These are phyloP conservation scores for Linhomoeus sp. DNA, from an alignment of 2,888 invertebrate species.

Conservation along the genomic window DNA sequence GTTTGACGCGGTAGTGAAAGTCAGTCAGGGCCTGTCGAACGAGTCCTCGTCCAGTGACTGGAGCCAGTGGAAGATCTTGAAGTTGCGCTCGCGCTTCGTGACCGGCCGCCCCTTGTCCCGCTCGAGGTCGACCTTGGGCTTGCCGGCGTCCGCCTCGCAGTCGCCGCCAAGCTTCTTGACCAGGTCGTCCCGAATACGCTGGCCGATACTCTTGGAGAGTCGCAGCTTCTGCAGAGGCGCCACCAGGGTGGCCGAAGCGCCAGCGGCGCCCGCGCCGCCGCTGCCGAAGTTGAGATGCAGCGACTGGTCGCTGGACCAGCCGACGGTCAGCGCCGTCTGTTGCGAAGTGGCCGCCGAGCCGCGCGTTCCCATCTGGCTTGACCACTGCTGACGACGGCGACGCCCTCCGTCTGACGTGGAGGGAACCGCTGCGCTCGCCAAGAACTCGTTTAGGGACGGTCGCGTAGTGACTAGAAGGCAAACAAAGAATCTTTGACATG, in stretches of 20 bases:
- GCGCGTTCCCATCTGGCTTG: too few relatives aligned
- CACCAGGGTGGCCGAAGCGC: background rate
- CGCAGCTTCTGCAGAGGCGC: background rate
- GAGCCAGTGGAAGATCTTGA: slow-evolving; percentile 87
- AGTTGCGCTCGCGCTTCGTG: slow-evolving; percentile 72
- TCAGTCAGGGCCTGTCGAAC: slow-evolving; percentile 13
- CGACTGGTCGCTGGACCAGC: too few relatives aligned
- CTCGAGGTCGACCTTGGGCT: slow-evolving; percentile 57
- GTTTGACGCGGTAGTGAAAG: too few relatives aligned
- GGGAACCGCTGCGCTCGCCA: too few relatives aligned
- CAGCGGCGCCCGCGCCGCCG: too few relatives aligned
- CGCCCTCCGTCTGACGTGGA: too few relatives aligned
- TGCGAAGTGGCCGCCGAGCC: too few relatives aligned
- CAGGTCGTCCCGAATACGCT: slow-evolving; percentile 3
- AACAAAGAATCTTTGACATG: too few relatives aligned
- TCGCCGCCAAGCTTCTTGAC: slow-evolving; percentile 26
- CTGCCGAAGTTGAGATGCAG: background rate
- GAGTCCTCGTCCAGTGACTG: slow-evolving; percentile 53
- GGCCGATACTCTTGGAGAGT: background rate
- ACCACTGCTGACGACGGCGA: too few relatives aligned
- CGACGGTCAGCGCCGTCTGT: too few relatives aligned
- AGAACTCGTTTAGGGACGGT: too few relatives aligned
- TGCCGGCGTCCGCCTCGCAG: slow-evolving; percentile 19
- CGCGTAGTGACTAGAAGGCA: too few relatives aligned
- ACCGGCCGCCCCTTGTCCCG: slow-evolving; percentile 59